These are phyloP conservation scores for Verasper variegatus DNA, from an alignment of 2,113 vertebrate species.

Conservation along the genomic window DNA sequence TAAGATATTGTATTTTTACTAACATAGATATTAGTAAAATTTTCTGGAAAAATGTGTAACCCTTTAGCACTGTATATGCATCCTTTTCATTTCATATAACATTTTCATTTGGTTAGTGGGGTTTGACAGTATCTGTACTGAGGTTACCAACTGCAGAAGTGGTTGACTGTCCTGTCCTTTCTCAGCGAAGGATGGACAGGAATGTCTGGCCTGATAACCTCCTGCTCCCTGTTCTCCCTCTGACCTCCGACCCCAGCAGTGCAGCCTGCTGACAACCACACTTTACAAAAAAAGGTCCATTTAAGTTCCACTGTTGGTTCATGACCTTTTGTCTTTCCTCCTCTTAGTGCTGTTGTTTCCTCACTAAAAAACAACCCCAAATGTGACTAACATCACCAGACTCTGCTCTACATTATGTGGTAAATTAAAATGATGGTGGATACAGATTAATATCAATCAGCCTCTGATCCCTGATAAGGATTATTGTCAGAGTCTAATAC, in stretches of 20 bases:
- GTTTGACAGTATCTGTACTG: background rate
- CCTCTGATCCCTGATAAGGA: no score
- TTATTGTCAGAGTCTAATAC: no score
- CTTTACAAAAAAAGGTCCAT: slow-evolving; percentile 13
- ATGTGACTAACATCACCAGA: background rate
- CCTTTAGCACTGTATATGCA: background rate
- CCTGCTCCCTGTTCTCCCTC: slow-evolving; percentile 53
- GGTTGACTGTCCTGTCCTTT: slow-evolving; percentile 36
- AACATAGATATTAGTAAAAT: no score
- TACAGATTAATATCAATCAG: no score
- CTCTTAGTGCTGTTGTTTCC: background rate
- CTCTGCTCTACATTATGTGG: background rate
- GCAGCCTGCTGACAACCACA: slow-evolving; percentile 45
- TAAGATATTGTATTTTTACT: background rate
- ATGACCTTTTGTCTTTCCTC: slow-evolving; percentile 16
- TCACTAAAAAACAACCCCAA: background rate
- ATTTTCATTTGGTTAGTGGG: background rate
- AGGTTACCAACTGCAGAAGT: background rate
- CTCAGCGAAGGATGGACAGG: slow-evolving; percentile 51
- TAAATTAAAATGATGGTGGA: no score
- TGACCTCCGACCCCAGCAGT: slow-evolving; percentile 52
- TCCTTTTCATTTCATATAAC: background rate
- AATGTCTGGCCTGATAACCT: slow-evolving; percentile 73
- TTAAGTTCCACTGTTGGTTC: background rate
- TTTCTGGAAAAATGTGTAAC: background rate